These are phyloP conservation scores for Desmophyllum pertusum DNA, from an alignment of 92 coral and sea anemone species.

Conservation along the genomic window DNA sequence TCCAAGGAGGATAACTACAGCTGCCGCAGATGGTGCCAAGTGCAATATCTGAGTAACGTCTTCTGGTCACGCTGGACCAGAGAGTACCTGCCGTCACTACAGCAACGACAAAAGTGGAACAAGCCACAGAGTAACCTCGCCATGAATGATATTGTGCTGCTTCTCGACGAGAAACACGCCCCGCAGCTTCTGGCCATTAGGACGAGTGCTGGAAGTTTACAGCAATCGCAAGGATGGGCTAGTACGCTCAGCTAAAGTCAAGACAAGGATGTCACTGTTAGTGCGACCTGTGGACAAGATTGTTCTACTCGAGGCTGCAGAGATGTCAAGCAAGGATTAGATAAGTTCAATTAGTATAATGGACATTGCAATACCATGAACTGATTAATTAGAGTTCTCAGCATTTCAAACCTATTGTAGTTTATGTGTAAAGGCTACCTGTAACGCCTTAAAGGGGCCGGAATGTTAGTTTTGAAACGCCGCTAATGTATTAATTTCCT, in stretches of 20 bases:
- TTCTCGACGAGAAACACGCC: no score
- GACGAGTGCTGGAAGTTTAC: no score
- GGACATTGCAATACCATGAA: background rate
- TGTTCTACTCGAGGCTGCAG: constrained; percentile 50
- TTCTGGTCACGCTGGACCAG: no score
- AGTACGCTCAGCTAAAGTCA: no score
- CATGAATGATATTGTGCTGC: constrained; percentile 52
- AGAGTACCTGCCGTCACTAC: constrained; percentile 65
- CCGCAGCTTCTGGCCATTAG: constrained; percentile 57
- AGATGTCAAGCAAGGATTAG: constrained; percentile 4
- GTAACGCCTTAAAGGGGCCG: constrained; percentile 53
- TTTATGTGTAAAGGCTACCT: constrained; percentile 41
- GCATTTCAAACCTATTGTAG: constrained; percentile 17
- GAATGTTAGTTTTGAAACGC: no score
- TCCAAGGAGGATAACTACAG: no score
- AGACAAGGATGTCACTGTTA: constrained; percentile 30
- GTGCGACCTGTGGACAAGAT: constrained; percentile 62
- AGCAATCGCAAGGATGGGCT: no score
- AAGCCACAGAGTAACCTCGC: constrained; percentile 43
- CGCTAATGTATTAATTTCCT: no score
- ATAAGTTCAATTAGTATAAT: background rate
- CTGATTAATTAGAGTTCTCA: background rate
- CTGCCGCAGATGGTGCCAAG: no score
- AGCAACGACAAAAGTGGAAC: constrained; percentile 56
- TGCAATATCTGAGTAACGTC: no score